Conservation (phyloP, 2,888 invertebrate species). For the Coleophora flavipennella region DNA sequence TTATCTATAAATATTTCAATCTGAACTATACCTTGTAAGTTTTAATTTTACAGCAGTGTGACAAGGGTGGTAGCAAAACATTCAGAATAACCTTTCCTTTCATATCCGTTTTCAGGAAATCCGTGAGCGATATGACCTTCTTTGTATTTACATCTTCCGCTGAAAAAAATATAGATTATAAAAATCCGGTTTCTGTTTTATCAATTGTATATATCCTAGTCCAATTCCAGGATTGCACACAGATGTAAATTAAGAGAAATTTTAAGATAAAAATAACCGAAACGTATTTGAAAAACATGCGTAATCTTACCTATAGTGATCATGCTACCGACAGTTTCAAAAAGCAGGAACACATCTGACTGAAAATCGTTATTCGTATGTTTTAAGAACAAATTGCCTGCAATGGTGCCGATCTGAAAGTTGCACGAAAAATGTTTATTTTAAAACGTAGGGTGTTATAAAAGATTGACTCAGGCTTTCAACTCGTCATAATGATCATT, state of each 20-base stretch:
- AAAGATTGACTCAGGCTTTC: too few relatives aligned
- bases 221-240: too few relatives aligned
- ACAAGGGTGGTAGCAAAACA: constrained; percentile 58
- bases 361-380: constrained; percentile 78
- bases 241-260: constrained; percentile 34
- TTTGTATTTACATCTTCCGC: too few relatives aligned
- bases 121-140: constrained; percentile 29
- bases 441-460: too few relatives aligned
- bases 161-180: too few relatives aligned
- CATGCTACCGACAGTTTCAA: constrained; percentile 73
- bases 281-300: background rate
- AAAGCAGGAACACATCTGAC: constrained; percentile 79
- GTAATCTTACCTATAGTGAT: constrained; percentile 58
- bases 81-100: constrained; percentile 52
- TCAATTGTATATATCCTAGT: too few relatives aligned
- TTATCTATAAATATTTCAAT: too few relatives aligned
- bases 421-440: too few relatives aligned
- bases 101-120: constrained; percentile 52
- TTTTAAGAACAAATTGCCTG: constrained; percentile 79
- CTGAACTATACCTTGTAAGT: constrained; percentile 58
- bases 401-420: constrained; percentile 77
- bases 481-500: too few relatives aligned
- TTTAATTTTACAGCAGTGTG: constrained; percentile 38
- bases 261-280: background rate
- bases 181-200: too few relatives aligned